phyloP scores from a whole-genome alignment of 1,140 invertebrate genomes.

The Platyscapa corneri region DNA sequence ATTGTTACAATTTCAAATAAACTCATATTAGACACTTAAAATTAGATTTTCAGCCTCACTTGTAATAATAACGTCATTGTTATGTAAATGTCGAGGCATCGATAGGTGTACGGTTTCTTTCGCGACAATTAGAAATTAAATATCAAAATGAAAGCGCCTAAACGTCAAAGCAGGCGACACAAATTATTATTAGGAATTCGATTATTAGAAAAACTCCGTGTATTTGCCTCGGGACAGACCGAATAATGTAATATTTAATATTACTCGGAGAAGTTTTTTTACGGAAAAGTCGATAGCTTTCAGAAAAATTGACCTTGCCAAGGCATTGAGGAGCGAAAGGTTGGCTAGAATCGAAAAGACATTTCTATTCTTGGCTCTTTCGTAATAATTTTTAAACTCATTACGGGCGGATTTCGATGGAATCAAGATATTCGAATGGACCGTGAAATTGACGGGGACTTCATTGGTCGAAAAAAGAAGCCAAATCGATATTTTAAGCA shows the following conservation, averaged over 20 bases:
- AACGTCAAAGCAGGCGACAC: too few relatives aligned
- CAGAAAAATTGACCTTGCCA: conserved; percentile 16
- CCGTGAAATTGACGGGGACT: neutral
- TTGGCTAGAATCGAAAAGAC: neutral
- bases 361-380: neutral
- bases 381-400: neutral
- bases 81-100: neutral
- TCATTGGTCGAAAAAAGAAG: too few relatives aligned
- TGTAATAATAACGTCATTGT: neutral
- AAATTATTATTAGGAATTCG: too few relatives aligned
- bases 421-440: neutral
- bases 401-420: neutral
- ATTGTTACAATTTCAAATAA: neutral
- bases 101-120: too few relatives aligned
- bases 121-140: too few relatives aligned
- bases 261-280: neutral
- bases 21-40: neutral
- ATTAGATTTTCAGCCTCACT: neutral
- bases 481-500: too few relatives aligned
- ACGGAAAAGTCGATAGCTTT: conserved; percentile 7
- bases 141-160: too few relatives aligned
- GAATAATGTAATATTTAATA: neutral
- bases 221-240: too few relatives aligned
- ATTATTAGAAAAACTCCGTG: too few relatives aligned
- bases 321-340: neutral